Evolutionary conservation across 1,140 invertebrate species (phyloP).

Genomic region (Meteorus sp.): DNA sequence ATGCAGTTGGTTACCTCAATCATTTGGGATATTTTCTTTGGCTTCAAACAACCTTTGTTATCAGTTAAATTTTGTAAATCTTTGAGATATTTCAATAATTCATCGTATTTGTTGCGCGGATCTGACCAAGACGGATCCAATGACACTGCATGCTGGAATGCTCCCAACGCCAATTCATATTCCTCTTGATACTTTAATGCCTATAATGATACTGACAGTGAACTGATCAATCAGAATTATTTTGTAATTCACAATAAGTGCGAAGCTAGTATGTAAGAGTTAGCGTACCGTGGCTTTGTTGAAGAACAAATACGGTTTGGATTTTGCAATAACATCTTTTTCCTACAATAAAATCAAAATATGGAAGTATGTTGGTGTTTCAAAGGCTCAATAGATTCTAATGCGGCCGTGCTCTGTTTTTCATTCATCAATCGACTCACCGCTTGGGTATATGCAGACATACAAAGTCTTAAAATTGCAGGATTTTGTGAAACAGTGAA

Average conservation of each 20-base stretch:
- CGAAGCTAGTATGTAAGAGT: constrained; percentile 17
- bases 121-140: constrained; percentile 77
- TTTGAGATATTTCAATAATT: constrained; percentile 70
- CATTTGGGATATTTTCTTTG: constrained; percentile 69
- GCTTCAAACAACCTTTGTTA: constrained; percentile 76
- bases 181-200: constrained; percentile 81
- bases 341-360: constrained; percentile 58
- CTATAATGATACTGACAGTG: constrained; percentile 54
- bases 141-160: constrained; percentile 66
- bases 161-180: constrained; percentile 70
- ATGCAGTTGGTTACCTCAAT: constrained; percentile 67
- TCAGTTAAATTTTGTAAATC: constrained; percentile 67
- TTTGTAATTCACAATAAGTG: constrained; percentile 24
- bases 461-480: constrained; percentile 70
- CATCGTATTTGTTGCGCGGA: constrained; percentile 64
- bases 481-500: constrained; percentile 78
- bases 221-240: constrained; percentile 24
- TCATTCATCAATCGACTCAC: constrained; percentile 56
- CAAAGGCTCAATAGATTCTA: neutral
- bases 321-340: constrained; percentile 71
- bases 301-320: constrained; percentile 81
- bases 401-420: neutral
- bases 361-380: neutral
- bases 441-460: constrained; percentile 82
- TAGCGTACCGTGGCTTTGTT: constrained; percentile 83